Evolutionary conservation across 2,797 vertebrate species (phyloP).

Genomic region (Anguilla obscura): DNA sequence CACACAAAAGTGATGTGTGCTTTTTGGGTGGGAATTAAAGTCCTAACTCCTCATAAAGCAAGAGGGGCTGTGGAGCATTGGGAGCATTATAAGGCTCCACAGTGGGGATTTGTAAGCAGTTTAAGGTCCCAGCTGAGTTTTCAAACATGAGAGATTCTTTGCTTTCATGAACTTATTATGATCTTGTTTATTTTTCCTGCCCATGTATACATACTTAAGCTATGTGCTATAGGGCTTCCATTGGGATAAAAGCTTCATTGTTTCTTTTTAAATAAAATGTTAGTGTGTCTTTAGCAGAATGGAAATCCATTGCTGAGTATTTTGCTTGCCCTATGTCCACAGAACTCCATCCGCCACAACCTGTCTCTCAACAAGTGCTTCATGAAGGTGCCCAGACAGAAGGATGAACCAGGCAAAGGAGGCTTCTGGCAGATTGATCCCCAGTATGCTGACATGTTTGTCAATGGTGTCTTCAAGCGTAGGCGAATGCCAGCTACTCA

Average conservation of each 20-base stretch:
- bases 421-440: constrained; percentile 85
- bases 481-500: constrained; percentile 77
- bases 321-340: constrained; percentile 40
- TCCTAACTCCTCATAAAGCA: background rate
- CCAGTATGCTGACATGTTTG: constrained; percentile 82
- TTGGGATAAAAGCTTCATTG: background rate
- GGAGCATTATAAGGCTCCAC: background rate
- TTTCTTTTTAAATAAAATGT: background rate
- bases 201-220: background rate
- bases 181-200: background rate
- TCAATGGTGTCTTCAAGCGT: constrained; percentile 82
- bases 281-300: background rate
- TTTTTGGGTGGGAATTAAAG: background rate
- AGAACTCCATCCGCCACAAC: constrained; percentile 87
- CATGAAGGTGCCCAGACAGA: constrained; percentile 83
- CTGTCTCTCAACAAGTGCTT: constrained; percentile 87
- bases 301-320: background rate
- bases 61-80: background rate
- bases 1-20: background rate
- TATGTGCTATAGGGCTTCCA: background rate
- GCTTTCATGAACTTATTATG: background rate
- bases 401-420: constrained; percentile 82
- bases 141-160: background rate
- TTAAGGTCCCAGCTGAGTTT: background rate
- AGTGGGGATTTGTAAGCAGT: background rate